Base-by-base conservation (phyloP, 2,113 vertebrate species). In the Odobenus rosmarus region DNA sequence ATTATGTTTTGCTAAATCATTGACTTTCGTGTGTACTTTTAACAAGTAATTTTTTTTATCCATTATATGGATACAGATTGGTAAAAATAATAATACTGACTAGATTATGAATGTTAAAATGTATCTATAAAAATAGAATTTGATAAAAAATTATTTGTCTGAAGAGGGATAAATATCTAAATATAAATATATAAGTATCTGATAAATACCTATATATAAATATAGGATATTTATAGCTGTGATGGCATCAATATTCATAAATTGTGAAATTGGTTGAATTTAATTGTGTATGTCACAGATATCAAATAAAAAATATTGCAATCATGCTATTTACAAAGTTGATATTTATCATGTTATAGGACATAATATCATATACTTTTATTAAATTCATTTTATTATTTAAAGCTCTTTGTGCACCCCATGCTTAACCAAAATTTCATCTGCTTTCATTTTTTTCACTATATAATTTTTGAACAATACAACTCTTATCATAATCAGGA, bases 231-330 rank as follows among this genome's bases (percentile, higher is more conserved):
- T 94, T 77, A 92, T 42, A 89, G 57, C 24, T 93, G 80, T 64
- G 23, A 67, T 93, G 36, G 3, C 51, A 59, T 92, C 46, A 81
- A 42, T 93, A 88, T 88, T 89, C 42, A 89, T 92, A 39, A 94
- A 62, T 42, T 92, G 6, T 89, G 26, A 94, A 95, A 57, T 26
- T 55, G 4, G 5, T 42, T 95, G n/a, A 76, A 92, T 55, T 95
- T 67, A 81, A 95, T 80, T 91, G 36, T 46, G 3, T 76, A 55
- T 91, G 24, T 7, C 36, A 79, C 10, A 59, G 21, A 51, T 89
- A 57, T 81, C 31, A 69, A 88, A 85, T 49, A 76, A 76, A 72
- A 69, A 81, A 87, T 3, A 92, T 21, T 61, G 19, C 5, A 85
- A 77, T 24, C 1, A 62, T 69, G 16, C 28, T 80, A 46, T 55